These are phyloP conservation scores for Euzetes globulus DNA, from an alignment of 2,888 invertebrate genomes.

Conservation along the genomic window DNA sequence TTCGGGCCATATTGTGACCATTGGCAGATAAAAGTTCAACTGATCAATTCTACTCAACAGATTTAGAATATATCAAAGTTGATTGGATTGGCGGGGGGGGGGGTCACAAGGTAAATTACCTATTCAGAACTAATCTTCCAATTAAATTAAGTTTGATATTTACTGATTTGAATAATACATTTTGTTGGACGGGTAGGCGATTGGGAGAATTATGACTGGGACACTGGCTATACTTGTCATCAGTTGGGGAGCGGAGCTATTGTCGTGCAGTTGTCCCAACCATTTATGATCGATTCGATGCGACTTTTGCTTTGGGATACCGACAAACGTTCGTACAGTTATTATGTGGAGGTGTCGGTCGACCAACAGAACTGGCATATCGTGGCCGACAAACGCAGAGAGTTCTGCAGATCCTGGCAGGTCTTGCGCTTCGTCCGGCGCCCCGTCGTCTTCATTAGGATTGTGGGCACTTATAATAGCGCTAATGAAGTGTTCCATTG, in stretches of 20 bases:
- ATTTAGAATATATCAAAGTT: too few relatives aligned
- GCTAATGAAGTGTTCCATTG: conserved; percentile 98
- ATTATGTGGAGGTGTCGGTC: conserved; percentile 87
- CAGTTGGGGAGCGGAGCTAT: conserved; percentile 90
- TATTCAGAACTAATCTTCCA: too few relatives aligned
- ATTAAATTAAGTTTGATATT: too few relatives aligned
- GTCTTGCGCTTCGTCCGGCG: conserved; percentile 71
- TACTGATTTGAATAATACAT: too few relatives aligned
- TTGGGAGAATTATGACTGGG: conserved; percentile 93
- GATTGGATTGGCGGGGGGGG: too few relatives aligned
- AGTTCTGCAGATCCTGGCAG: conserved; percentile 90
- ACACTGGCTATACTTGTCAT: conserved; percentile 94
- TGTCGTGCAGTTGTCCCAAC: conserved; percentile 89
- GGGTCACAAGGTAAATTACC: too few relatives aligned
- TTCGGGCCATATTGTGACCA: too few relatives aligned
- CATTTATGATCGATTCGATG: conserved; percentile 82
- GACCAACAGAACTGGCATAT: conserved; percentile 88
- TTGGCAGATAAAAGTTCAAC: too few relatives aligned
- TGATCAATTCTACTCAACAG: too few relatives aligned
- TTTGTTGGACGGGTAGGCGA: conserved; percentile 55
- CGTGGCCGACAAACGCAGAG: conserved; percentile 76
- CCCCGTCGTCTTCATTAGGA: conserved; percentile 84
- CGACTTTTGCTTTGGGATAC: conserved; percentile 93
- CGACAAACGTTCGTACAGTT: conserved; percentile 87
- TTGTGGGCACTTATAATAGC: conserved; percentile 92